phyloP scores from a whole-genome alignment of 2,888 invertebrate genomes.

The Cheilosia vulpina region DNA sequence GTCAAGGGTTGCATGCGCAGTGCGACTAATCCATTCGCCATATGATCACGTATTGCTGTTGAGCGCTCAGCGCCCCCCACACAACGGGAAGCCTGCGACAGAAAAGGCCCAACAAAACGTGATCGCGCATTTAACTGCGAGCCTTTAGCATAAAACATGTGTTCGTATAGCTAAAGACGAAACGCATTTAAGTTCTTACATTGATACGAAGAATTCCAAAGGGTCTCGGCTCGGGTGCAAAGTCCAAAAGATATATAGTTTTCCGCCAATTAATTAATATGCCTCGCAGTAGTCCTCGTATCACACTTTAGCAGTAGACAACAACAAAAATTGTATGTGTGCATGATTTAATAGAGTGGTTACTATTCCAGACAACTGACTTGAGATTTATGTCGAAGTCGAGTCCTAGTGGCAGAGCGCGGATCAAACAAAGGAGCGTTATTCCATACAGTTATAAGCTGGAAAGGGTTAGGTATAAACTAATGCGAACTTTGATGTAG shows the following conservation, averaged over 20 bases:
- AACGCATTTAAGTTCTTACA: conserved; percentile 56
- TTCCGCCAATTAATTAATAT: conserved; percentile 60
- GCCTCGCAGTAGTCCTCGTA: conserved; percentile 33
- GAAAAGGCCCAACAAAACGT: conserved; percentile 57
- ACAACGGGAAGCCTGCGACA: conserved; percentile 59
- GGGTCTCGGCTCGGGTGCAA: conserved; percentile 48
- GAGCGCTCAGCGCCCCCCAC: conserved; percentile 37
- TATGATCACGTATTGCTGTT: conserved; percentile 68
- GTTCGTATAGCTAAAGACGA: conserved; percentile 56
- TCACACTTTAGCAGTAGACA: conserved; percentile 10
- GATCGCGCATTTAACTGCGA: conserved; percentile 63
- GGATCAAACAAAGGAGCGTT: no score
- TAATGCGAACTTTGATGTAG: not conserved
- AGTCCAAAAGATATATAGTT: conserved; percentile 46
- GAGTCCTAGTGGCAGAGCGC: not conserved
- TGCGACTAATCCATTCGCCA: conserved; percentile 64
- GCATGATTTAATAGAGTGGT: conserved; percentile 26
- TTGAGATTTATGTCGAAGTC: conserved; percentile 1
- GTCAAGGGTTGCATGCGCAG: conserved; percentile 50
- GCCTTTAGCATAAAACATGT: conserved; percentile 68
- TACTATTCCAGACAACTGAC: conserved; percentile 1
- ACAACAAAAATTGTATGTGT: not conserved
- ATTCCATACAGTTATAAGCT: not conserved
- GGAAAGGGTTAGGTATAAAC: not conserved
- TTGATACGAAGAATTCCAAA: conserved; percentile 56